A percentile compares a stretch with the other conserved stretches of the same genome.
These are phyloP conservation scores for Staurois parvus DNA, from an alignment of 2,797 vertebrate genomes.

Conservation along the genomic window DNA sequence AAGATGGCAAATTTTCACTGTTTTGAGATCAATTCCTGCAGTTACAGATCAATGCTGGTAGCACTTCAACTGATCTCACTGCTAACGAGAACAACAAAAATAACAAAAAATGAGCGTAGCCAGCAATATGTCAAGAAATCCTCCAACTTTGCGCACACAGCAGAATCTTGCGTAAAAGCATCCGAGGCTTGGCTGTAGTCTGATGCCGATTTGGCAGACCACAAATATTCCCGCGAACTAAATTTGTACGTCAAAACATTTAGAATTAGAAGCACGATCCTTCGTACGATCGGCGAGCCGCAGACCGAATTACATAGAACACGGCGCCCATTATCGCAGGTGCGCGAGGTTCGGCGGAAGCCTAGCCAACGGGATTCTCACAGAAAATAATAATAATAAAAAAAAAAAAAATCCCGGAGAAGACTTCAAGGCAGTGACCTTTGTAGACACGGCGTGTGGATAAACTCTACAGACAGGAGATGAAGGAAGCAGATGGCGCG, in stretches of 20 bases:
- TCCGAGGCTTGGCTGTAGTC: not conserved
- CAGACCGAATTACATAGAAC: not conserved
- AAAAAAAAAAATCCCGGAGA: not conserved
- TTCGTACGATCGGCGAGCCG: not conserved
- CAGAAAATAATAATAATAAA: not conserved
- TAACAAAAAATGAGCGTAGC: not conserved
- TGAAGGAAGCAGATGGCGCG: constrained; percentile 36
- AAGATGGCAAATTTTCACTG: no score
- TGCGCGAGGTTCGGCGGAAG: not conserved
- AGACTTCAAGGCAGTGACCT: constrained; percentile 24
- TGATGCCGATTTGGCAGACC: not conserved
- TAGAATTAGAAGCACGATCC: not conserved
- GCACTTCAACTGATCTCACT: no score
- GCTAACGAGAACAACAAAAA: no score
- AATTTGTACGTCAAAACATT: not conserved
- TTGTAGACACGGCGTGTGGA: not conserved
- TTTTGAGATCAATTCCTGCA: no score
- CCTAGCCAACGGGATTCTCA: not conserved
- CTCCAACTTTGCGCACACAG: not conserved
- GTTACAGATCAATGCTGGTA: no score
- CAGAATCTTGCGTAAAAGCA: not conserved
- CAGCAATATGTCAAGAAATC: not conserved
- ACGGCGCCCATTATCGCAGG: not conserved
- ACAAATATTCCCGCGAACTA: not conserved
- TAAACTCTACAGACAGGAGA: not conserved